A percentile compares a stretch with the other conserved stretches of the same genome.
These are phyloP conservation scores for Pachycephala philippinensis DNA, from an alignment of 2,113 vertebrate genomes.

Conservation along the genomic window DNA sequence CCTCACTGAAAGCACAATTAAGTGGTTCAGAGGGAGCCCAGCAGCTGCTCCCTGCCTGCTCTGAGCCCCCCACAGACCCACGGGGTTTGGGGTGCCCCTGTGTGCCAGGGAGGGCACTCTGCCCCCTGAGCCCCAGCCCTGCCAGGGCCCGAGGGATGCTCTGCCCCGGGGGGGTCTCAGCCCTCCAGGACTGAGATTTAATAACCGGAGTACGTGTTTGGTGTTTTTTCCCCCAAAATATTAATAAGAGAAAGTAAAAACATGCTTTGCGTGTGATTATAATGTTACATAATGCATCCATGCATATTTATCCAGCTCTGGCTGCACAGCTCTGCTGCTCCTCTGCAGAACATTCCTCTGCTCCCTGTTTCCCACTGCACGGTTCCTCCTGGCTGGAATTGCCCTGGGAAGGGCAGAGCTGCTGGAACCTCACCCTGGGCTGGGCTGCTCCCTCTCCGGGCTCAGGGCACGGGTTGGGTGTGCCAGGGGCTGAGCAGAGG, in stretches of 20 bases:
- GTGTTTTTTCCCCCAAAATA: rapidly evolving
- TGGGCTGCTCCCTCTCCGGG: not conserved
- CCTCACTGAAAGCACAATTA: not conserved
- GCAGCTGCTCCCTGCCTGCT: not conserved
- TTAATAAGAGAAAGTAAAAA: not conserved
- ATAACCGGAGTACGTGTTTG: rapidly evolving
- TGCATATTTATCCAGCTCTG: rapidly evolving
- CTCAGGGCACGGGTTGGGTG: rapidly evolving
- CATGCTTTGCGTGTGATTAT: rapidly evolving
- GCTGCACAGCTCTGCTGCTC: no score
- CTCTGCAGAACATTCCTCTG: not conserved
- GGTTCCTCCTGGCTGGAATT: rapidly evolving
- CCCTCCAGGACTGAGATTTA: not conserved
- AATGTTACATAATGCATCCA: rapidly evolving
- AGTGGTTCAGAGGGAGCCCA: rapidly evolving
- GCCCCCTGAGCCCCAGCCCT: not conserved
- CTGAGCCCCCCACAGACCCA: rapidly evolving
- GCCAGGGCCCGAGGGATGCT: not conserved
- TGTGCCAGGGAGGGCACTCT: not conserved
- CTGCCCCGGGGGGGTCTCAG: not conserved
- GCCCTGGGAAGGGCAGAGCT: not conserved
- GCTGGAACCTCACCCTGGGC: rapidly evolving
- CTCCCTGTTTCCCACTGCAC: rapidly evolving
- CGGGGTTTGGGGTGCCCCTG: rapidly evolving
- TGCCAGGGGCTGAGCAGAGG: not conserved